These are phyloP conservation scores for Python bivittatus DNA, from an alignment of 2,113 vertebrate species.

Conservation along the genomic window DNA sequence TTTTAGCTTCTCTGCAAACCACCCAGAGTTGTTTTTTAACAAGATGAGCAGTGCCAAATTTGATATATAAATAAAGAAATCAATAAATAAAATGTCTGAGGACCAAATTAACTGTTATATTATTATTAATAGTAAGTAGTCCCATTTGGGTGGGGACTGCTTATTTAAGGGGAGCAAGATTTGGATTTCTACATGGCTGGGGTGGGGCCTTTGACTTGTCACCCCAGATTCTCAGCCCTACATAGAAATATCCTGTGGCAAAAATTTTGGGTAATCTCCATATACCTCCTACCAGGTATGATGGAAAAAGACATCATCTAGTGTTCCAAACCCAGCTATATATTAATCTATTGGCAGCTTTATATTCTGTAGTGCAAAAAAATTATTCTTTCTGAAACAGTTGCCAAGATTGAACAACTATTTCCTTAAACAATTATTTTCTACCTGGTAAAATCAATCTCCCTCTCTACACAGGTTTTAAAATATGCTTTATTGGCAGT, in stretches of 20 bases:
- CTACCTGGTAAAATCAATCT: constrained; percentile 45
- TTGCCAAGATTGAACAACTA: background rate
- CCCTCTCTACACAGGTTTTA: background rate
- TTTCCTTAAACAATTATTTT: background rate
- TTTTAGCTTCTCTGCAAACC: too few species aligned
- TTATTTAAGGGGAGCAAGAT: background rate
- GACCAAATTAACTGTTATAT: background rate
- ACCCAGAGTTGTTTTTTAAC: too few species aligned
- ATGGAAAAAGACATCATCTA: background rate
- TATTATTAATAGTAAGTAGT: background rate
- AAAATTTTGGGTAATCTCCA: background rate
- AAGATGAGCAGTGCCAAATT: too few species aligned
- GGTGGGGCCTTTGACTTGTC: background rate
- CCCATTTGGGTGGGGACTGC: background rate
- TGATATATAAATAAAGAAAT: too few species aligned
- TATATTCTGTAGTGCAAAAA: background rate
- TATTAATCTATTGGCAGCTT: background rate
- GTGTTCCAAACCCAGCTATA: background rate
- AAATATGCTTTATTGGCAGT: constrained; percentile 44
- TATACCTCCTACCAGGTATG: background rate
- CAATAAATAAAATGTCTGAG: too few species aligned
- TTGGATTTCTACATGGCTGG: background rate
- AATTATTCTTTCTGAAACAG: background rate
- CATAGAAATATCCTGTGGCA: background rate
- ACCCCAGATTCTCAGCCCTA: background rate